phyloP scores from a whole-genome alignment of 2,113 vertebrate species.

The Odobenus rosmarus region DNA sequence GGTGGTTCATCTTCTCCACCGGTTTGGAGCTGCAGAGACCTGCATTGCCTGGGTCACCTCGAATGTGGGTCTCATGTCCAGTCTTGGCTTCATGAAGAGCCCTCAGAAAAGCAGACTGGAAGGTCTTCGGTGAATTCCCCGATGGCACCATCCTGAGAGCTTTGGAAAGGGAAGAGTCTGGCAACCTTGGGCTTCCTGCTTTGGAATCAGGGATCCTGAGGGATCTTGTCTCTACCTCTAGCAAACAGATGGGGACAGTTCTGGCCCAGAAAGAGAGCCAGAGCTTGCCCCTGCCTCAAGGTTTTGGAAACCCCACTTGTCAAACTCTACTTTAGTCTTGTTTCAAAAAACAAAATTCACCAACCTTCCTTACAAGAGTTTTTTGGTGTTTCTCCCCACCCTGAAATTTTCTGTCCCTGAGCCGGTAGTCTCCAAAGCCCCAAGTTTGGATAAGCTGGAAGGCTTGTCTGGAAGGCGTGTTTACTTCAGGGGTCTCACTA shows the following conservation, averaged over 20 bases:
- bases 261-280: too few relatives aligned
- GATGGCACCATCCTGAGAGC: background rate
- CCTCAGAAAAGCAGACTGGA: accelerated
- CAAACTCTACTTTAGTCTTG: background rate
- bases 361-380: background rate
- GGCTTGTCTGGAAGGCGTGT: accelerated
- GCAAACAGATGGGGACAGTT: accelerated
- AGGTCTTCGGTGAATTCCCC: accelerated
- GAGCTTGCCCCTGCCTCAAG: accelerated
- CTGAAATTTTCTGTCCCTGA: background rate
- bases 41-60: accelerated
- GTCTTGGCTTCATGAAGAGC: accelerated
- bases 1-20: background rate
- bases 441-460: background rate
- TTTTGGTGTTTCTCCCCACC: background rate
- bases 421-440: background rate
- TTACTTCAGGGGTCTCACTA: background rate
- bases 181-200: accelerated
- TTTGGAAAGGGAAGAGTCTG: too few relatives aligned
- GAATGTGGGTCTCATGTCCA: accelerated
- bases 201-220: too few relatives aligned
- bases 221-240: background rate
- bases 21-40: background rate
- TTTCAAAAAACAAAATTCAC: background rate
- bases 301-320: background rate